Percentiles rank a stretch among this genome's conserved stretches.
phyloP scores from a whole-genome alignment of 2,797 vertebrate genomes.

The Gallirallus australis region DNA sequence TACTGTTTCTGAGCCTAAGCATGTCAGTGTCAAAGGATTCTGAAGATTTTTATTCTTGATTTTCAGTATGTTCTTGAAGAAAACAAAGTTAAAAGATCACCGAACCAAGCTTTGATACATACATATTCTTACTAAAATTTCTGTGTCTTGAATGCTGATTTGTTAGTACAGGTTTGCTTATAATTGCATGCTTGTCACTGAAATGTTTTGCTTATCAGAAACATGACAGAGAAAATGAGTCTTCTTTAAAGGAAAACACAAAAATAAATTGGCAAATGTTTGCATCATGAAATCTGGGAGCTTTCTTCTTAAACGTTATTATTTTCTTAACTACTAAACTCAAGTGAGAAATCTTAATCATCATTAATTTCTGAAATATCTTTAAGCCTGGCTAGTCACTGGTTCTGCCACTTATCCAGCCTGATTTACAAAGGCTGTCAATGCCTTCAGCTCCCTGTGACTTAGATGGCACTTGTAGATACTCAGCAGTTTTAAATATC shows the following conservation, averaged over 20 bases:
- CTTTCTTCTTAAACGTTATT: background rate
- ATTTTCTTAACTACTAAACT: background rate
- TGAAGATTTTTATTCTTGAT: background rate
- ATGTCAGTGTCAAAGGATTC: background rate
- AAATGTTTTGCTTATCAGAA: constrained; percentile 15
- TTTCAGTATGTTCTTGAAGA: background rate
- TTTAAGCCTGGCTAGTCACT: background rate
- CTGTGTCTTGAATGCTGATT: background rate
- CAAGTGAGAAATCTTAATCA: background rate
- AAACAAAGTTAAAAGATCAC: background rate
- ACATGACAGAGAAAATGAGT: constrained; percentile 4
- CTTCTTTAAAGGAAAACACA: background rate
- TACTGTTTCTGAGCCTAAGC: background rate
- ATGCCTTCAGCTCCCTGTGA: background rate
- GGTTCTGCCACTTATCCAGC: background rate
- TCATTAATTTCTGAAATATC: background rate
- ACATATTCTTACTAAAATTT: background rate
- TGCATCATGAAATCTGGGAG: background rate
- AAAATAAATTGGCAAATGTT: background rate
- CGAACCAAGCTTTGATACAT: background rate
- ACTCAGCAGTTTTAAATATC: constrained; percentile 50
- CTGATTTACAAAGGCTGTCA: background rate
- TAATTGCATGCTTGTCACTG: constrained; percentile 7
- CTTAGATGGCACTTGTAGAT: background rate
- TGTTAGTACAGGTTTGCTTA: background rate